Evolutionary conservation across 2,888 invertebrate genomes (phyloP).

Genomic region (Cotesia congregata): DNA sequence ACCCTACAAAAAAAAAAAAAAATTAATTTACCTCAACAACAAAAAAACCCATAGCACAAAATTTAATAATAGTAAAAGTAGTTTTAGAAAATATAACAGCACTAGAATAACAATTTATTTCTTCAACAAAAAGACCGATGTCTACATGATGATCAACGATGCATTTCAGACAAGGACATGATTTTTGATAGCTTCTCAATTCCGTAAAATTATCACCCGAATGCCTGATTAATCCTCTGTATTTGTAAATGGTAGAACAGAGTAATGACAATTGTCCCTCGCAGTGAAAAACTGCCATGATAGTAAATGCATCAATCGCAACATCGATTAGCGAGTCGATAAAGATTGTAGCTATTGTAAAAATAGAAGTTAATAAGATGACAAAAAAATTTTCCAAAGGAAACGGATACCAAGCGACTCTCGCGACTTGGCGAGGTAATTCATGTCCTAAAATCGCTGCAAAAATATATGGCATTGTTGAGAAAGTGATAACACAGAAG

Average conservation of each 20-base stretch:
- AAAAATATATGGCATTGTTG: not conserved
- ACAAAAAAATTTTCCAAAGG: not conserved
- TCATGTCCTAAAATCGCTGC: not conserved
- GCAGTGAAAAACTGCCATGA: constrained; percentile 45
- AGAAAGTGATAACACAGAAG: not conserved
- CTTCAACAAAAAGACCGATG: constrained; percentile 35
- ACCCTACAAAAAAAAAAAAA: not conserved
- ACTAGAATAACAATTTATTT: constrained; percentile 14
- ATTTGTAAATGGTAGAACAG: constrained; percentile 34
- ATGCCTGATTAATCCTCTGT: constrained; percentile 38
- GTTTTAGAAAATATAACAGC: not conserved
- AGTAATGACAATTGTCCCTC: constrained; percentile 48
- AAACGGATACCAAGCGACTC: constrained; percentile 11
- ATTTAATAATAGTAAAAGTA: constrained; percentile 15
- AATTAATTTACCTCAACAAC: constrained; percentile 26
- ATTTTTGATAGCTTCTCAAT: not conserved
- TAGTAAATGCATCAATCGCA: constrained; percentile 42
- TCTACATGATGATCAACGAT: constrained; percentile 44
- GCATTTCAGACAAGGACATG: constrained; percentile 40
- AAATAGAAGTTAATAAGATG: not conserved
- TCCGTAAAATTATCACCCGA: not conserved
- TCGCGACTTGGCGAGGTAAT: not conserved
- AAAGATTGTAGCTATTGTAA: not conserved
- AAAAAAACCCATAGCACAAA: constrained; percentile 39
- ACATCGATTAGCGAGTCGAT: constrained; percentile 5